These are phyloP conservation scores for Paratrypauchen microcephalus DNA, from an alignment of 2,797 vertebrate genomes.

Conservation along the genomic window DNA sequence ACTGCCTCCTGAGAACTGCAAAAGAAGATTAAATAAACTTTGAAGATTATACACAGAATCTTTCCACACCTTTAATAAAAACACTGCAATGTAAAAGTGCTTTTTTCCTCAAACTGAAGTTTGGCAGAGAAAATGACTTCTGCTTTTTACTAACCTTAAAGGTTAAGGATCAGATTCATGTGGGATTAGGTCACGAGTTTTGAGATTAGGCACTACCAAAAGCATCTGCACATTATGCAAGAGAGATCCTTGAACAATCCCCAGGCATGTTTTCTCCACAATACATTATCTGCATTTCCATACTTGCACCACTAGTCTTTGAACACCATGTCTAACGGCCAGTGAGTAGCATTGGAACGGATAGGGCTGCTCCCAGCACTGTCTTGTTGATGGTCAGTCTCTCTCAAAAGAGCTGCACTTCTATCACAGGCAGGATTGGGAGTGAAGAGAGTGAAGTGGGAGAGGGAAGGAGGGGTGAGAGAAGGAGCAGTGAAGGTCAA, in stretches of 20 bases:
- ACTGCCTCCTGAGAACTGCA: constrained; percentile 82
- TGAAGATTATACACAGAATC: constrained; percentile 73
- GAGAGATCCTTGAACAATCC: constrained; percentile 81
- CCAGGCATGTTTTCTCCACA: constrained; percentile 85
- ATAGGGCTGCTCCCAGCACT: constrained; percentile 69
- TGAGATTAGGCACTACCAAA: constrained; percentile 78
- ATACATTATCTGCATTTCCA: constrained; percentile 92
- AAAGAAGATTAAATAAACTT: constrained; percentile 84
- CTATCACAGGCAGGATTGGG: constrained; percentile 64
- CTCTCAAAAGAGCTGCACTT: constrained; percentile 72
- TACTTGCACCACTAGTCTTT: constrained; percentile 87
- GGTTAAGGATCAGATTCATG: constrained; percentile 37
- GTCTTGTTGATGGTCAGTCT: constrained; percentile 79
- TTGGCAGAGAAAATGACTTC: constrained; percentile 16
- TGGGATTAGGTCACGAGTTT: constrained; percentile 51
- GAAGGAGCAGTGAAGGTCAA: constrained; percentile 88
- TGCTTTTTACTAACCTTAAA: constrained; percentile 62
- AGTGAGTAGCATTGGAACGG: constrained; percentile 78
- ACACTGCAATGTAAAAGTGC: background rate
- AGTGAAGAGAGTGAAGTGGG: constrained; percentile 51
- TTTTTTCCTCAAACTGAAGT: constrained; percentile 6
- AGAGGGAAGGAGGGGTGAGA: constrained; percentile 32
- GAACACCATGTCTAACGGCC: constrained; percentile 86
- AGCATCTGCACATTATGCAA: constrained; percentile 63
- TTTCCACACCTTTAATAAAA: constrained; percentile 33